Conservation (phyloP, 2,797 vertebrate species). For the Poeciliopsis infans region DNA sequence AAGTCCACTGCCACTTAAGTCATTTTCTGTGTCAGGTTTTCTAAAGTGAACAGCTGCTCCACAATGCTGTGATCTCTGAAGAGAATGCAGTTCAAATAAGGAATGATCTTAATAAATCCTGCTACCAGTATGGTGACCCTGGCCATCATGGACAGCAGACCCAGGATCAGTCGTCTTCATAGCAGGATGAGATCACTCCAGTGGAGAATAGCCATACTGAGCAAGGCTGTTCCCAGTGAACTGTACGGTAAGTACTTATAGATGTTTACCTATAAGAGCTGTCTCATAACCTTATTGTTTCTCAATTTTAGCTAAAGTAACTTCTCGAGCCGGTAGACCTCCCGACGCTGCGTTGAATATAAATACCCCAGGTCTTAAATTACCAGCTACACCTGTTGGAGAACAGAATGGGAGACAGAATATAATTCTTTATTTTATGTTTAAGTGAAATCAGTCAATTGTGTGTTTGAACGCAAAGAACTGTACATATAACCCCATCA, state of each 20-base stretch:
- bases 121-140: background rate
- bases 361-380: conserved; percentile 73
- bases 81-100: conserved; percentile 88
- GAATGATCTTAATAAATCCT: conserved; percentile 74
- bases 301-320: conserved; percentile 86
- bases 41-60: conserved; percentile 84
- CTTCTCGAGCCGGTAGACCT: conserved; percentile 86
- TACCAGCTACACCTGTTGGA: conserved; percentile 69
- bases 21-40: conserved; percentile 87
- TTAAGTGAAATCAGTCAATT: background rate
- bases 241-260: conserved; percentile 44
- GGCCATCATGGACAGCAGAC: conserved; percentile 28
- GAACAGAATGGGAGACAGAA: background rate
- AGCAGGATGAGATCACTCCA: conserved; percentile 57
- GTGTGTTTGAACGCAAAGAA: background rate
- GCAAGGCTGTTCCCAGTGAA: conserved; percentile 31
- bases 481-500: background rate
- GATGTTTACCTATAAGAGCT: conserved; percentile 87
- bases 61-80: conserved; percentile 81
- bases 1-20: conserved; percentile 82
- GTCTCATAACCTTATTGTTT: conserved; percentile 86
- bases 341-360: conserved; percentile 87
- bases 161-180: conserved; percentile 35
- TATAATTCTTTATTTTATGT: conserved; percentile 44
- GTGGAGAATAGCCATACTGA: conserved; percentile 62